Evolutionary conservation across 64 coral and sea anemone genomes (phyloP).

Genomic region (Anthopleura sola): DNA sequence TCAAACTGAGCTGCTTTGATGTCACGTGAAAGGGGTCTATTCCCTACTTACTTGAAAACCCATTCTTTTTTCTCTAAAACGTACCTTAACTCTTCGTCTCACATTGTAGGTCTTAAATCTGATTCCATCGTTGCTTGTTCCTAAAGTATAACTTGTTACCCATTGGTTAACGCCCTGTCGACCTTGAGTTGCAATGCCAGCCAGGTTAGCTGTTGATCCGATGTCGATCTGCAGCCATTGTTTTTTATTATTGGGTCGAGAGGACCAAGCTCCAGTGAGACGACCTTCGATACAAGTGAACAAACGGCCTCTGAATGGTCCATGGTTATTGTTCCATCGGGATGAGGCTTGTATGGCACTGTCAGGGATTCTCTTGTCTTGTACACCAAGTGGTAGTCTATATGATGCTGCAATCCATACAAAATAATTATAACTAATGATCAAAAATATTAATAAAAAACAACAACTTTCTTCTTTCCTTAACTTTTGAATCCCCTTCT

Average conservation of each 20-base stretch:
- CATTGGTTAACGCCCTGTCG: conserved; percentile 54
- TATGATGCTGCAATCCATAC: background rate
- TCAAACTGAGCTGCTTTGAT: too few relatives aligned
- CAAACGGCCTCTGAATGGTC: conserved; percentile 14
- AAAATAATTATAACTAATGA: background rate
- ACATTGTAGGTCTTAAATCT: conserved; percentile 38
- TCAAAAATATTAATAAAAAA: background rate
- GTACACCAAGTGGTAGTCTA: conserved; percentile 39
- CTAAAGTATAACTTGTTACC: conserved; percentile 32
- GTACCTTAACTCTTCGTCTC: conserved; percentile 34
- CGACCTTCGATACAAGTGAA: conserved; percentile 9
- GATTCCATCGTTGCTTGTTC: conserved; percentile 32
- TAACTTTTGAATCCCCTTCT: too few relatives aligned
- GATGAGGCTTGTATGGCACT: conserved; percentile 48
- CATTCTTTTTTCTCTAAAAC: background rate
- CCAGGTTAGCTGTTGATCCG: conserved; percentile 5
- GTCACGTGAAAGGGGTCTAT: too few relatives aligned
- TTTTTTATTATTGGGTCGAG: conserved; percentile 35
- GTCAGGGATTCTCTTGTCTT: conserved; percentile 28
- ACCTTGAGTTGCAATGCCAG: conserved; percentile 46
- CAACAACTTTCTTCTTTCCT: too few relatives aligned
- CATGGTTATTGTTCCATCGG: conserved; percentile 42
- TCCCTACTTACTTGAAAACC: background rate
- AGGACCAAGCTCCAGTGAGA: conserved; percentile 39
- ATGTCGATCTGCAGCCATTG: conserved; percentile 60